A percentile compares a stretch with the other conserved stretches of the same genome.
phyloP scores from a whole-genome alignment of 2,888 invertebrate genomes.

The Matsumyia berberina region DNA sequence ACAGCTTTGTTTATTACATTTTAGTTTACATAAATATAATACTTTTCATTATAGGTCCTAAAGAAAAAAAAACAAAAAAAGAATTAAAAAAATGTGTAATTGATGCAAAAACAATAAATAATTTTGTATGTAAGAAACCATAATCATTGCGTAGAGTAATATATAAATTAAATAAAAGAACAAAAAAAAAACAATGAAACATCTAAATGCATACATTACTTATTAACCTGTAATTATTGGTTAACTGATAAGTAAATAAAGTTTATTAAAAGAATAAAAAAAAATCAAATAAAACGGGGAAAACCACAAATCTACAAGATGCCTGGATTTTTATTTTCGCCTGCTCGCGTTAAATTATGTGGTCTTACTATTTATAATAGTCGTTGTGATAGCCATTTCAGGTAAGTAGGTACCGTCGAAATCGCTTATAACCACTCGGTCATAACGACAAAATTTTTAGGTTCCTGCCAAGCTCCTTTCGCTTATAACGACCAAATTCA shows the following conservation, averaged over 20 bases:
- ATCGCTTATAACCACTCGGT: no score
- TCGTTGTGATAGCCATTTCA: no score
- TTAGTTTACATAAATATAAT: slow-evolving; percentile 61
- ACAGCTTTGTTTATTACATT: slow-evolving; percentile 57
- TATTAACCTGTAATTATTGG: slow-evolving; percentile 72
- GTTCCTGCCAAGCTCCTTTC: no score
- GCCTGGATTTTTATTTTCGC: background rate
- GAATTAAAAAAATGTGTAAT: slow-evolving; percentile 43
- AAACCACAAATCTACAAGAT: slow-evolving; percentile 32
- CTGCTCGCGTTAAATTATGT: no score
- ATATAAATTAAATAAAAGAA: slow-evolving; percentile 70
- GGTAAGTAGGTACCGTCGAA: no score
- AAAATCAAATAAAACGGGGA: slow-evolving; percentile 44
- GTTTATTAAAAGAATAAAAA: slow-evolving; percentile 53
- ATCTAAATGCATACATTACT: slow-evolving; percentile 70
- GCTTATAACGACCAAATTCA: no score
- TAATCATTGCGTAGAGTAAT: slow-evolving; percentile 74
- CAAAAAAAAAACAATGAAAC: slow-evolving; percentile 58
- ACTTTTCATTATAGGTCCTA: slow-evolving; percentile 63
- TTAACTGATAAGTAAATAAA: slow-evolving; percentile 72
- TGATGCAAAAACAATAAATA: slow-evolving; percentile 74
- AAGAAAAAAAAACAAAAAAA: slow-evolving; percentile 22
- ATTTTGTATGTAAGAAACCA: slow-evolving; percentile 76
- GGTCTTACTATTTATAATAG: no score
- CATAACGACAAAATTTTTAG: no score